Evolutionary conservation across 2,888 invertebrate species (phyloP), one percentile per base, ranked within the genome.

Genomic region (Stenchaetothrips biformis): DNA sequence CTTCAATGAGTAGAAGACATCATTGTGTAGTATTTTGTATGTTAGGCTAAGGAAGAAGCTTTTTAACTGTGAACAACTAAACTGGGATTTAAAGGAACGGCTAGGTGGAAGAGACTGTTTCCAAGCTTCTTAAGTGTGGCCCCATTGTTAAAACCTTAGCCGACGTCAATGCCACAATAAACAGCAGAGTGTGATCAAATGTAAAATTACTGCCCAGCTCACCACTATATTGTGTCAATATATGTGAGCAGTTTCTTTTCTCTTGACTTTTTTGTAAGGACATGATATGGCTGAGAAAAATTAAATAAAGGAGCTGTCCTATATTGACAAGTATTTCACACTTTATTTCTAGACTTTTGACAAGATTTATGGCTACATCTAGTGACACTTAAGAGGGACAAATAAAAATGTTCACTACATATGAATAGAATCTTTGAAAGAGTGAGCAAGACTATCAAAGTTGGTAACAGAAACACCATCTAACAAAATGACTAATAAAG

Each of bases 141-240:
- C 25, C 11, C 2, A 7, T 8, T 9, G 7, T 25, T 21, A 74
- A 74, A 25, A 9, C 67, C 25, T 74, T 21, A 59, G 59, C 59
- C 59, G 18, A 59, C 37, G 53, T 53, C 21, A 74, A 74, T 8
- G 67, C 25, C 67, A 9, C n/a, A 9, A 11, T 74, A 11, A 74
- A 25, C 25, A 21, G n/a, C 9, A 74, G 25, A 11, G 25, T 74
- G 25, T 21, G 25, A 25, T 74, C 25, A 21, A 25, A 25, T 21
- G 67, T 74, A 74, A 25, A 11, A 11, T 74, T 21, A 74, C 25
- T 74, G 67, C 67, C 67, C 25, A 7, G n/a, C 21, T 74, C 67
- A 74, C 67, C 53, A 53, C 53, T 21, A 74, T 21, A 74, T 25
- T 67, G 67, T 67, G 67, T 67, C 67, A 67, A 21, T 74, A 74